Conservation (phyloP, 2,113 vertebrate species). For the Hippocampus comes region DNA sequence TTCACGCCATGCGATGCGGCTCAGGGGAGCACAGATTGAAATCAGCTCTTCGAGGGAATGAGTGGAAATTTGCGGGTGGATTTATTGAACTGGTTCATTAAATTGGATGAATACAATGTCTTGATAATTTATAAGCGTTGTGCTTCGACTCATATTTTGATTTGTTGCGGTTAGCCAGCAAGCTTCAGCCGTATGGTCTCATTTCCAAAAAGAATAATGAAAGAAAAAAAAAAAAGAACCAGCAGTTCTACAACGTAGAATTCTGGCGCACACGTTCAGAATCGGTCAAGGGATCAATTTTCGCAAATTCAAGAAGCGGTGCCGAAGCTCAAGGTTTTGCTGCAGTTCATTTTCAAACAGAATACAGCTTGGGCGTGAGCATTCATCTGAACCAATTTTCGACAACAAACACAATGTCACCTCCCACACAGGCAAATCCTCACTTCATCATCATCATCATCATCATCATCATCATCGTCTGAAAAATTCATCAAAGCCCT, state of each 20-base stretch:
- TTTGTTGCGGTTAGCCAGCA: no score
- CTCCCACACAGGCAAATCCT: conserved; percentile 49
- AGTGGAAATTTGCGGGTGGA: no score
- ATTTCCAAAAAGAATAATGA: no score
- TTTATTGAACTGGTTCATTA: no score
- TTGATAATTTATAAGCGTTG: no score
- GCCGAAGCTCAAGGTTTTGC: conserved; percentile 14
- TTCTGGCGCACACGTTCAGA: conserved; percentile 19
- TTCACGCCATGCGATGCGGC: no score
- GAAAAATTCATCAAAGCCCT: conserved; percentile 59
- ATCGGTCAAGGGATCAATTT: conserved; percentile 42
- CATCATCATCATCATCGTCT: conserved; percentile 48
- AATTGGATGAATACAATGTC: no score
- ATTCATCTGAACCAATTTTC: conserved; percentile 60
- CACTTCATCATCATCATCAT: conserved; percentile 43
- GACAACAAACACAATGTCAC: conserved; percentile 57
- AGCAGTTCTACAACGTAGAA: not conserved
- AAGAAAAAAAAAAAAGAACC: no score
- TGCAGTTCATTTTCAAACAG: conserved; percentile 27
- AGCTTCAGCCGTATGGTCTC: no score
- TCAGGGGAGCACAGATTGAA: no score
- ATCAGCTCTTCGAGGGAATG: no score
- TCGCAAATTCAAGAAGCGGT: conserved; percentile 27
- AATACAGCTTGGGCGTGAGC: conserved; percentile 33
- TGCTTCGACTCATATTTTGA: no score